These are phyloP conservation scores for Cyprinus carpio DNA, from an alignment of 2,113 vertebrate species.

Conservation along the genomic window DNA sequence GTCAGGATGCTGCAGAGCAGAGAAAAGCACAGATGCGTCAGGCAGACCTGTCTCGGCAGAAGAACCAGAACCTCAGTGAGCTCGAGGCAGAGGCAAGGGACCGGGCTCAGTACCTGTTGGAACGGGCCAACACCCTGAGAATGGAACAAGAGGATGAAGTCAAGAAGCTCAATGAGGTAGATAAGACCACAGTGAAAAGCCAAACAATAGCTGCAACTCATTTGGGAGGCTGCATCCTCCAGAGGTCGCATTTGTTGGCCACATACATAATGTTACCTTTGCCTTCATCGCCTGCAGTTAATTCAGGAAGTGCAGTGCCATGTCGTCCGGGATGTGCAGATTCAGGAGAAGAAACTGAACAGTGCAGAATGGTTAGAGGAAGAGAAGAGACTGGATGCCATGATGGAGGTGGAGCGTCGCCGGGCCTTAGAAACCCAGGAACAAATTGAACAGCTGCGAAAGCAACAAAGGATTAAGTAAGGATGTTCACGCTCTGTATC, in stretches of 20 bases:
- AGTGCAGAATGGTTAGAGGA: slow-evolving; percentile 77
- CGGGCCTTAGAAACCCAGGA: slow-evolving; percentile 76
- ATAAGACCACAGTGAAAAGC: background rate
- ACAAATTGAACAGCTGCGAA: slow-evolving; percentile 72
- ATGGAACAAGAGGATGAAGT: slow-evolving; percentile 89
- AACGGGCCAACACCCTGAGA: slow-evolving; percentile 73
- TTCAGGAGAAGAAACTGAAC: slow-evolving; percentile 84
- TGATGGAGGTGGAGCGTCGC: slow-evolving; percentile 86
- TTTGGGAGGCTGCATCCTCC: background rate
- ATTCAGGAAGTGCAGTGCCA: slow-evolving; percentile 85
- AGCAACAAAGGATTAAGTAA: slow-evolving; percentile 76
- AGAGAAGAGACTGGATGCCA: slow-evolving; percentile 79
- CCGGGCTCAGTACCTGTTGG: slow-evolving; percentile 73
- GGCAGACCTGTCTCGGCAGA: slow-evolving; percentile 68
- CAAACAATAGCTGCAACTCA: background rate
- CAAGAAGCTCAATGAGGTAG: slow-evolving; percentile 81
- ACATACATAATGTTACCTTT: background rate
- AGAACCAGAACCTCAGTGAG: slow-evolving; percentile 74
- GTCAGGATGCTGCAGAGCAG: slow-evolving; percentile 72
- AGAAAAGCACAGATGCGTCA: slow-evolving; percentile 75
- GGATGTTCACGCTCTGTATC: background rate
- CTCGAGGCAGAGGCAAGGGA: slow-evolving; percentile 79
- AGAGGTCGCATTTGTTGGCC: background rate
- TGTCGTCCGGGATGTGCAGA: slow-evolving; percentile 83
- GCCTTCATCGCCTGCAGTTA: slow-evolving; percentile 66